Base-by-base conservation (phyloP, 35 echinoderm and acorn worm species). In the Holothuria glaberrima region DNA sequence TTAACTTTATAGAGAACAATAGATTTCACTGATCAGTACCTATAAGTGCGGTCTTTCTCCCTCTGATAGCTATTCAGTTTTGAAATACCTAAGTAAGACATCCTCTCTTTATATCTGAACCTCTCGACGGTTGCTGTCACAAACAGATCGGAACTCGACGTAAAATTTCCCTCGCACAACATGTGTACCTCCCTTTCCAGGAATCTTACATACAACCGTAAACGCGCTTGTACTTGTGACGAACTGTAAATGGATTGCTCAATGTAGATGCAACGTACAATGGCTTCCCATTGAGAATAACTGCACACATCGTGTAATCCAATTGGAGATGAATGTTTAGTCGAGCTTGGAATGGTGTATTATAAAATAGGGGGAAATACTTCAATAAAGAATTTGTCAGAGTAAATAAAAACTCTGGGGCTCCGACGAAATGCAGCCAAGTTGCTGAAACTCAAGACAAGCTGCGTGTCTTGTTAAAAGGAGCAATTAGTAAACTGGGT, bases 231-330 rank as follows among this genome's bases (percentile, higher is more conserved):
- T 78, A 20, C 24, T 24, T 24, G 22, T 24, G 38, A 48, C n/a
- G 21, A 41, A 54, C 38, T 44, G 34, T 25, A 78, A 48, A 20
- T 5, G 38, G 50, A 48, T 48, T 48, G 6, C 12, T 48, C 35
- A 27, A 41, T 24, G 74, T 52, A 12, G 10, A 48, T 33, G 35
- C 13, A 48, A 78, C 74, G 50, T 17, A 14, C 10, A 46, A 10
- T 54, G 12, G 50, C 50, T 9, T 54, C 36, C 74, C 44, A 21
- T 78, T 48, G 74, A 78, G 74, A 78, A 48, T 78, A 24, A 27
- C 22, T 78, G 44, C 50, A 26, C 38, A 28, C 22, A 48, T n/a
- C 12, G 13, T 0, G 14, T 19, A 5, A 21, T 21, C 74, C 74
- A 78, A 78, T 78, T 35, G 74, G 74, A 78, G 20, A 24, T 17